Percentiles rank a stretch among this genome's conserved stretches.
Conservation (phyloP, 1,140 invertebrate genomes). For the Physella acuta region DNA sequence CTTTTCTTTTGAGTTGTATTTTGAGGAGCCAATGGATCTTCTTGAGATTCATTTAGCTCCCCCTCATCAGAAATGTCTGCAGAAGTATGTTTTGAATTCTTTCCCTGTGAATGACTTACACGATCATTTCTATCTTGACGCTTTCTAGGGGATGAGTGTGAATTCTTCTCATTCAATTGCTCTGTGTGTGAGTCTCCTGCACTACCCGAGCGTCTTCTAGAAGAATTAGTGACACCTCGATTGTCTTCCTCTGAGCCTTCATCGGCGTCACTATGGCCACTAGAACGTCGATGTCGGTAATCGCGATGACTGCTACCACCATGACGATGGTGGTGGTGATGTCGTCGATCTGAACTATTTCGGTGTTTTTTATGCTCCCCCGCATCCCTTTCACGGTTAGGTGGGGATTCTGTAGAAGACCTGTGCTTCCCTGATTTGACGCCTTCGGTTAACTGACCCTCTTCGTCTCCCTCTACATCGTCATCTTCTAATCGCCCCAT, state of each 20-base stretch:
- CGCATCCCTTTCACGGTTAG: neutral
- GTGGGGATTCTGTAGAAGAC: neutral
- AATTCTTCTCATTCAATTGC: neutral
- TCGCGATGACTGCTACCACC: neutral
- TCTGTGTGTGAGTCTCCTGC: neutral
- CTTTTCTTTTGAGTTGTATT: neutral
- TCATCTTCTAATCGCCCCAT: neutral
- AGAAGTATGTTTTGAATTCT: neutral
- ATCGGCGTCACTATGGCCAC: neutral
- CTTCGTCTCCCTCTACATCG: slow-evolving; percentile 8
- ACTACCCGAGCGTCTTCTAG: neutral
- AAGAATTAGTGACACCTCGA: neutral
- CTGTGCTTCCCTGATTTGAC: no score
- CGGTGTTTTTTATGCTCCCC: slow-evolving; percentile 17
- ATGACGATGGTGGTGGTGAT: slow-evolving; percentile 15
- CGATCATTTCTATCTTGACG: neutral
- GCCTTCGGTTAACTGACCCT: neutral
- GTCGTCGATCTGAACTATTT: neutral
- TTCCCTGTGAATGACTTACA: neutral
- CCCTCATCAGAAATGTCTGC: slow-evolving; percentile 2
- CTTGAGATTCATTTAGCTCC: neutral
- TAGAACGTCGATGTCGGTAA: neutral
- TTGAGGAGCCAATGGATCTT: neutral
- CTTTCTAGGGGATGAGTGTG: slow-evolving; percentile 1
- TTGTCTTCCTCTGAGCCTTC: slow-evolving; percentile 2